These are phyloP conservation scores for Diaperis boleti DNA, from an alignment of 2,888 invertebrate genomes.

Conservation along the genomic window DNA sequence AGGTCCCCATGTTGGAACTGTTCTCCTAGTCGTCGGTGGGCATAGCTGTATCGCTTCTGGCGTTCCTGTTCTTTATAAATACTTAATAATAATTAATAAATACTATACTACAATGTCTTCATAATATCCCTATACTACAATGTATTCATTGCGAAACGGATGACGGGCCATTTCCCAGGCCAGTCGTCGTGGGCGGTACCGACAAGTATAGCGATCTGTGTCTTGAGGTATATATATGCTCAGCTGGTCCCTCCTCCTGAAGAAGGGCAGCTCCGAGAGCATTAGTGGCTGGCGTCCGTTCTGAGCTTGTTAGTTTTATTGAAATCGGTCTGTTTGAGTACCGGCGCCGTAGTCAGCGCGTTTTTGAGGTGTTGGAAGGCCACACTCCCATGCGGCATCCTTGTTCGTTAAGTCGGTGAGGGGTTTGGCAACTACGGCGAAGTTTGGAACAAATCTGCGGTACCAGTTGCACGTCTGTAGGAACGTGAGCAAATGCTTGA, in stretches of 20 bases:
- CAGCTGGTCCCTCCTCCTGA: slow-evolving; percentile 17
- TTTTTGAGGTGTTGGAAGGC: slow-evolving; percentile 46
- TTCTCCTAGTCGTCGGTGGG: too few species aligned
- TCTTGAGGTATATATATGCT: too few species aligned
- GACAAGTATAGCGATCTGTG: too few species aligned
- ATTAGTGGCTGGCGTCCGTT: slow-evolving; percentile 23
- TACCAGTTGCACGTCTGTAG: slow-evolving; percentile 50
- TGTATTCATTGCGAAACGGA: too few species aligned
- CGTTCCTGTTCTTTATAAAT: too few species aligned
- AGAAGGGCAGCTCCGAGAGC: slow-evolving; percentile 11
- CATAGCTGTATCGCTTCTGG: too few species aligned
- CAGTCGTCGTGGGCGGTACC: too few species aligned
- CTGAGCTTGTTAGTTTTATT: slow-evolving; percentile 40
- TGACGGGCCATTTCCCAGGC: too few species aligned
- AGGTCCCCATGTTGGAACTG: too few species aligned
- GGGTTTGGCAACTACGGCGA: slow-evolving; percentile 19
- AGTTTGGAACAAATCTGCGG: slow-evolving; percentile 41
- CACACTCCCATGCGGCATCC: slow-evolving; percentile 25
- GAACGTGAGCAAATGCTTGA: slow-evolving; percentile 46
- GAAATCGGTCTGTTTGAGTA: slow-evolving; percentile 47
- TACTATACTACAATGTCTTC: too few species aligned
- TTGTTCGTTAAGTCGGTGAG: slow-evolving; percentile 23
- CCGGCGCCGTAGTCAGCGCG: slow-evolving; percentile 45
- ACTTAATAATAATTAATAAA: too few species aligned
- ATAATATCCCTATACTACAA: too few species aligned